These are phyloP conservation scores for Drosophila takahashii DNA, from an alignment of 1,140 invertebrate genomes.

Conservation along the genomic window DNA sequence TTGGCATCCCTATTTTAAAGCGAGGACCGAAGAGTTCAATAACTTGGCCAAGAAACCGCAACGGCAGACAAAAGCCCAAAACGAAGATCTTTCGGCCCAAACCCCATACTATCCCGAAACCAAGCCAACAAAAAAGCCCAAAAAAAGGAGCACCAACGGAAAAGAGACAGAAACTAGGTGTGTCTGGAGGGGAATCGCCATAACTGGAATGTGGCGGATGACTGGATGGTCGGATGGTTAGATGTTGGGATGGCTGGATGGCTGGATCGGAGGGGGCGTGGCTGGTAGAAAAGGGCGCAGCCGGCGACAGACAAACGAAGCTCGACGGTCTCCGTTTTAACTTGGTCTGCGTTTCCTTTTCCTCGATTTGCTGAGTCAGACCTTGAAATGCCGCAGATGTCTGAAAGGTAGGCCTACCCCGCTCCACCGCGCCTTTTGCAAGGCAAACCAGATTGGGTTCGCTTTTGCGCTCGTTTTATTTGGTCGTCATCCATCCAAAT, in stretches of 20 bases:
- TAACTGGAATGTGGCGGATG: conserved; percentile 70
- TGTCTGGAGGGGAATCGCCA: conserved; percentile 72
- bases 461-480: conserved; percentile 30
- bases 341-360: conserved; percentile 44
- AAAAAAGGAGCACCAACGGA: conserved; percentile 29
- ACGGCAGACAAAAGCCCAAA: conserved; percentile 20
- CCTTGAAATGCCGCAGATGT: conserved; percentile 81
- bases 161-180: conserved; percentile 68
- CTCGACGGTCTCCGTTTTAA: conserved; percentile 21
- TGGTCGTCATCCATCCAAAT: conserved; percentile 44
- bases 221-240: conserved; percentile 21
- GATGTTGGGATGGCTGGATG: conserved; percentile 35
- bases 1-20: neutral
- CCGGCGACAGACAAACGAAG: conserved; percentile 27
- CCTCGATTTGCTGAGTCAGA: conserved; percentile 74
- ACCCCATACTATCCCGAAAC: conserved; percentile 9
- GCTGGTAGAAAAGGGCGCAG: conserved; percentile 69
- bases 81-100: conserved; percentile 10
- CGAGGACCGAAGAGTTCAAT: conserved; percentile 33
- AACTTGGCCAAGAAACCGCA: conserved; percentile 50
- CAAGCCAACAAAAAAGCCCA: conserved; percentile 10
- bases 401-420: conserved; percentile 55
- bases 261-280: conserved; percentile 29
- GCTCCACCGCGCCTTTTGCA: conserved; percentile 23
- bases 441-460: conserved; percentile 77